Evolutionary conservation across 2,113 vertebrate genomes (phyloP).

Genomic region (Puma concolor): DNA sequence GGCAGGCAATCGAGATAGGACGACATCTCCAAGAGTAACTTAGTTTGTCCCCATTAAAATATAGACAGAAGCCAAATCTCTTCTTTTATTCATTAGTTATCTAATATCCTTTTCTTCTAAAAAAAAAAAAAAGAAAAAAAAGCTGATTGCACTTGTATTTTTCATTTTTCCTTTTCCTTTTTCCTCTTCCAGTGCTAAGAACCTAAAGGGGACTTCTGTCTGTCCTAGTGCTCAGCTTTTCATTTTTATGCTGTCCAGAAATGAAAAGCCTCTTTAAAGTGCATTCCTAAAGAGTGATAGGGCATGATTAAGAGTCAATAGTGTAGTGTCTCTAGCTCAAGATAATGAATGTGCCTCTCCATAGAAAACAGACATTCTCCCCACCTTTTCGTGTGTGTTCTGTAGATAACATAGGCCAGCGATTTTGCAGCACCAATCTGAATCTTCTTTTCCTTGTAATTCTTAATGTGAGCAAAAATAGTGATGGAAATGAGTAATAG

Average conservation of each 20-base stretch:
- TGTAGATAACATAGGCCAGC: not conserved
- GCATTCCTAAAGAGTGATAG: not conserved
- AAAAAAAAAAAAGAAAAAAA: not conserved
- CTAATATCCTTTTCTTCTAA: not conserved
- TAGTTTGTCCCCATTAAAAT: not conserved
- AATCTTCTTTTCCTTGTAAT: conserved; percentile 36
- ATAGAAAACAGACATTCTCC: not conserved
- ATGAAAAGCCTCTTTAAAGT: not conserved
- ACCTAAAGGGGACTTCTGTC: not conserved
- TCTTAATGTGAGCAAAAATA: conserved; percentile 28
- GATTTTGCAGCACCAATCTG: not conserved
- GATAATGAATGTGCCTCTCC: not conserved
- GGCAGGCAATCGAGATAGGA: not conserved
- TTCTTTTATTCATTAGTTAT: not conserved
- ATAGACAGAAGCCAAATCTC: not conserved
- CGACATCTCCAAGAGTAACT: not conserved
- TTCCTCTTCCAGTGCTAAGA: not conserved
- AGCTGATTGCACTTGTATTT: not conserved
- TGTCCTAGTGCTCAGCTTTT: not conserved
- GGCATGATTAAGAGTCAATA: not conserved
- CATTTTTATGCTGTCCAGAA: conserved; percentile 5
- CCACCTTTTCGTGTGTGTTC: not conserved
- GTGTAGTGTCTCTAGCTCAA: not conserved
- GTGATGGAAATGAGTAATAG: conserved; percentile 16
- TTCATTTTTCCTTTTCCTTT: not conserved